Evolutionary conservation across 2,888 invertebrate genomes (phyloP).

Genomic region (Parapristionchus giblindavisi): DNA sequence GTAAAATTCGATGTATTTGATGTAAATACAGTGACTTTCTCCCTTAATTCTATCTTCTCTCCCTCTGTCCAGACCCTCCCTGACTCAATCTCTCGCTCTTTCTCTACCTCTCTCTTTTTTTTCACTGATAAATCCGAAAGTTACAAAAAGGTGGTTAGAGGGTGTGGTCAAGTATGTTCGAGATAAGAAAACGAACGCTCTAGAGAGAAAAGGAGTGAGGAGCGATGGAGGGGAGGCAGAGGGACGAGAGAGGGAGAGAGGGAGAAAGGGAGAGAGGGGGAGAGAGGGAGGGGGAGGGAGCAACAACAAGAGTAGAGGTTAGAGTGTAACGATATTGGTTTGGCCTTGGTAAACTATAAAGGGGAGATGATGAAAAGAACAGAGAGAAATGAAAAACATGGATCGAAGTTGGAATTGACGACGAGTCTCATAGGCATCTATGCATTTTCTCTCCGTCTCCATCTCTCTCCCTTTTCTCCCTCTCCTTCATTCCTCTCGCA

Average conservation of each 20-base stretch:
- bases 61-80: too few relatives aligned
- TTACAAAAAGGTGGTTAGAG: too few relatives aligned
- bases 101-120: too few relatives aligned
- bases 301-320: background rate
- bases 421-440: background rate
- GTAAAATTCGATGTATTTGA: too few relatives aligned
- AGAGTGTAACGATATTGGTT: too few relatives aligned
- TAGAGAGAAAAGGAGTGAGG: background rate
- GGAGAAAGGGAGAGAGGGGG: conserved; percentile 9
- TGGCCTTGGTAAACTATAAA: too few relatives aligned
- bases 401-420: background rate
- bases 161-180: background rate
- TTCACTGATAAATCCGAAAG: too few relatives aligned
- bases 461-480: background rate
- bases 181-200: background rate
- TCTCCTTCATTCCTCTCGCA: background rate
- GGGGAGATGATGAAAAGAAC: background rate
- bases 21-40: too few relatives aligned
- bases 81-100: too few relatives aligned
- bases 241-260: conserved; percentile 11
- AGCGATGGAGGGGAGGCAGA: conserved; percentile 2
- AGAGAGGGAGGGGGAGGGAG: conserved; percentile 2
- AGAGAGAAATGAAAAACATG: background rate
- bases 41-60: too few relatives aligned
- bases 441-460: background rate